Evolutionary conservation across 2,113 vertebrate species (phyloP).

Genomic region (Peromyscus californicus): DNA sequence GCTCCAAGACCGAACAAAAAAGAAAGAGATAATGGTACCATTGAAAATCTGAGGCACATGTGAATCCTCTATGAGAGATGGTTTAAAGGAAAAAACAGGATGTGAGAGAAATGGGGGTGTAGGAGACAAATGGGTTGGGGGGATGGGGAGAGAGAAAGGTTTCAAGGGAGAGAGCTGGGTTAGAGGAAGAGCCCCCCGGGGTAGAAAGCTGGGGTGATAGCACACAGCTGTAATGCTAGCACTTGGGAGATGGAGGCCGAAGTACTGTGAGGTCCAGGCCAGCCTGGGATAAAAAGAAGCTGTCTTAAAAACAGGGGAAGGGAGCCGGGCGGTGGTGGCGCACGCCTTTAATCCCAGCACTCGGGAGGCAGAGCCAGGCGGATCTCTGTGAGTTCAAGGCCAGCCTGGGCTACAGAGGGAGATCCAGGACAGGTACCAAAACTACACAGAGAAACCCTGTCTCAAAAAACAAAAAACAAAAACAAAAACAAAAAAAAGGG

Average conservation of each 20-base stretch:
- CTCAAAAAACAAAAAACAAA: too few species aligned
- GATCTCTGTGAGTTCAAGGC: too few species aligned
- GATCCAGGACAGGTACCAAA: too few species aligned
- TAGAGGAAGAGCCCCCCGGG: neutral
- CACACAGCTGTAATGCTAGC: neutral
- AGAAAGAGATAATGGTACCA: neutral
- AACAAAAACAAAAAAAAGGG: neutral
- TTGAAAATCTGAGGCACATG: conserved; percentile 6
- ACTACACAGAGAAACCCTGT: too few species aligned
- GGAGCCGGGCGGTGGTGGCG: too few species aligned
- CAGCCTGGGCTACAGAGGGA: too few species aligned
- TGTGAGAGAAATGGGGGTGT: neutral
- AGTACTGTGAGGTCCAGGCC: neutral
- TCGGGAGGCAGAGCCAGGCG: too few species aligned
- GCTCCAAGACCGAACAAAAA: neutral
- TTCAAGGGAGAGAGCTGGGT: neutral
- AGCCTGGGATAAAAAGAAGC: neutral
- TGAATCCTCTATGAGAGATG: neutral
- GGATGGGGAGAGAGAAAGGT: neutral
- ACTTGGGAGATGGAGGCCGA: neutral
- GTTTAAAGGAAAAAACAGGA: neutral
- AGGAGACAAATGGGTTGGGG: neutral
- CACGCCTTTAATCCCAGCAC: too few species aligned
- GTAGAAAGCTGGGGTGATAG: neutral
- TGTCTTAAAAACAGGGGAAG: too few species aligned